These are phyloP conservation scores for Gorsachius goisagi DNA, from an alignment of 2,113 vertebrate species.

Conservation along the genomic window DNA sequence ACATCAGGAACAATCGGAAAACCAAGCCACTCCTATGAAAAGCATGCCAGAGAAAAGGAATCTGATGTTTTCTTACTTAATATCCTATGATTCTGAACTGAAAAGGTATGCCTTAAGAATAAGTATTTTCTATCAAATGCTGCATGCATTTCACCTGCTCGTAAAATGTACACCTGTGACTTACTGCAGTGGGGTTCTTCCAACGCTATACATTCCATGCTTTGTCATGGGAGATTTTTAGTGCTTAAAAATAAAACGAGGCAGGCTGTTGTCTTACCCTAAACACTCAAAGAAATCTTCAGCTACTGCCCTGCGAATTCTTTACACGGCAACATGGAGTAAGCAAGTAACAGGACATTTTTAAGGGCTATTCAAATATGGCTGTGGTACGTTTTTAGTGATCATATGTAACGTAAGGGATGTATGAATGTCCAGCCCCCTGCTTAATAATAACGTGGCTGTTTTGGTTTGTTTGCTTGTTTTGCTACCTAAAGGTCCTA, in stretches of 20 bases:
- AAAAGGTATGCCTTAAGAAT: not conserved
- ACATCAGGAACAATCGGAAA: not conserved
- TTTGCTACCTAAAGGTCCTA: not conserved
- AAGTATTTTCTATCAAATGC: not conserved
- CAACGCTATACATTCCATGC: not conserved
- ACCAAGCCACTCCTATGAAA: constrained; percentile 5
- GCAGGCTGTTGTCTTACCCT: not conserved
- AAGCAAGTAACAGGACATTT: not conserved
- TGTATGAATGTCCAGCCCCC: not conserved
- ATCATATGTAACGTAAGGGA: not conserved
- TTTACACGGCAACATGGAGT: not conserved
- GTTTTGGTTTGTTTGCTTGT: not conserved
- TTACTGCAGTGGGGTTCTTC: not conserved
- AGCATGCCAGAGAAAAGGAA: not conserved
- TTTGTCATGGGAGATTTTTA: not conserved
- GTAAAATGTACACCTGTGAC: not conserved
- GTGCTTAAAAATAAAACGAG: not conserved
- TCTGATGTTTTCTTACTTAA: not conserved
- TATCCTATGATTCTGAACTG: not conserved
- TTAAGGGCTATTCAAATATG: not conserved
- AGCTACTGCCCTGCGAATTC: not conserved
- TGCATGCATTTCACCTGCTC: not conserved
- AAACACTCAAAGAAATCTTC: not conserved
- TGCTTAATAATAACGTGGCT: not conserved
- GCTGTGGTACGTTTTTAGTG: not conserved